phyloP scores from a whole-genome alignment of 2,888 invertebrate species.

The Lasioglossum zephyrum region DNA sequence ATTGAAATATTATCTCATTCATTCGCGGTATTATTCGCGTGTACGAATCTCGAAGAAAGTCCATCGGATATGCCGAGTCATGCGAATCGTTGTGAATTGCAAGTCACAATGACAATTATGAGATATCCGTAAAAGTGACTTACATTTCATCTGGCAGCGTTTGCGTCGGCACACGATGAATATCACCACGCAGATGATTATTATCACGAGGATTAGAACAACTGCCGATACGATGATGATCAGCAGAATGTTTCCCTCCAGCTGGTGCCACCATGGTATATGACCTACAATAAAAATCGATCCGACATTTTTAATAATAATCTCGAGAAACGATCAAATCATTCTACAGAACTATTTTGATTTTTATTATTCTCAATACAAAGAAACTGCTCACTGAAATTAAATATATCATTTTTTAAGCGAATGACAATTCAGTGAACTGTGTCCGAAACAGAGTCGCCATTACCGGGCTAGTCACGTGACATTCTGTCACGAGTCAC shows the following conservation, averaged over 20 bases:
- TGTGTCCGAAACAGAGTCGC: not conserved
- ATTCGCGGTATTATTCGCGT: not conserved
- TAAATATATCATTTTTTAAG: no score
- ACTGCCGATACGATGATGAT: constrained; percentile 90
- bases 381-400: not conserved
- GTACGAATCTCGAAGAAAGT: constrained; percentile 44
- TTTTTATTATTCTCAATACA: not conserved
- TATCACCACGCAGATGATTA: constrained; percentile 93
- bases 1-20: not conserved
- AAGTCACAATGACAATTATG: constrained; percentile 43
- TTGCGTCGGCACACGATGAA: constrained; percentile 94
- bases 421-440: not conserved
- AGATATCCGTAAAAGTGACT: constrained; percentile 83
- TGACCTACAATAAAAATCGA: constrained; percentile 86
- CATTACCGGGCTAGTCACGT: no score
- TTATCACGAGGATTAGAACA: constrained; percentile 89
- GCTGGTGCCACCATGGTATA: constrained; percentile 91
- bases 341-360: not conserved
- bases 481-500: no score
- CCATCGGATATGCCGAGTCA: constrained; percentile 43
- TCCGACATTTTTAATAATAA: not conserved
- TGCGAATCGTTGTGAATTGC: constrained; percentile 59
- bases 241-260: constrained; percentile 92
- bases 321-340: not conserved
- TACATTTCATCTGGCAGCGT: constrained; percentile 93